Evolutionary conservation across 2,113 vertebrate genomes (phyloP).

Genomic region (Patagioenas fasciata): DNA sequence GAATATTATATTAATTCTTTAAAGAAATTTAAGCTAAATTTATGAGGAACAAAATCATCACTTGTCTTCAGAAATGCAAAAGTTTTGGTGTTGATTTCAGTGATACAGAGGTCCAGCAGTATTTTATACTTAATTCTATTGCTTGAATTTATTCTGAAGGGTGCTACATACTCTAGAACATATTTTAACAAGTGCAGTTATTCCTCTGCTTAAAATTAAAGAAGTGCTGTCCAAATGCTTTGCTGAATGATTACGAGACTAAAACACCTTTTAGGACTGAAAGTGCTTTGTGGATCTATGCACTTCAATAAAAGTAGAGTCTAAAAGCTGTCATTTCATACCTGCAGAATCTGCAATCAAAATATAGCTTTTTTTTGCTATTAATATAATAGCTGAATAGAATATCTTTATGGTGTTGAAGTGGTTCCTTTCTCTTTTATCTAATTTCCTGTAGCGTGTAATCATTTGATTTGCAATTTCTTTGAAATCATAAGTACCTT

Average conservation of each 20-base stretch:
- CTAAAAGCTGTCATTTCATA: slow-evolving; percentile 39
- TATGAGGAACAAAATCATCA: background rate
- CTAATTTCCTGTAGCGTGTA: slow-evolving; percentile 36
- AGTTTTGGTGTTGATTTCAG: background rate
- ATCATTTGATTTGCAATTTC: slow-evolving; percentile 49
- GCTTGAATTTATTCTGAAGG: slow-evolving; percentile 17
- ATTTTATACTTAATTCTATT: background rate
- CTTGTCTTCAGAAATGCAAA: background rate
- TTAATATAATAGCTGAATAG: slow-evolving; percentile 61
- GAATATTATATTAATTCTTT: background rate
- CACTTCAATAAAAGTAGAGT: slow-evolving; percentile 21
- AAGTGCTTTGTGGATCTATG: background rate
- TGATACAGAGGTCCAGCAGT: background rate
- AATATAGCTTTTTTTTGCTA: slow-evolving; percentile 13
- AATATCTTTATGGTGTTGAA: slow-evolving; percentile 57
- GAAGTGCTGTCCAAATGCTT: background rate
- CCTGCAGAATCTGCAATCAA: slow-evolving; percentile 59
- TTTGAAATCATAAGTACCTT: slow-evolving; percentile 40
- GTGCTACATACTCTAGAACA: background rate
- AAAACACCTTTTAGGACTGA: background rate
- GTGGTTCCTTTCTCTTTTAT: slow-evolving; percentile 61
- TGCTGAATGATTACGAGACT: slow-evolving; percentile 7
- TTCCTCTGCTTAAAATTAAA: slow-evolving; percentile 17
- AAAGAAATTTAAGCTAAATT: background rate
- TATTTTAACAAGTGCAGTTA: slow-evolving; percentile 1